Conservation (phyloP, 2,888 invertebrate genomes). For the Melinaea menophilus region DNA sequence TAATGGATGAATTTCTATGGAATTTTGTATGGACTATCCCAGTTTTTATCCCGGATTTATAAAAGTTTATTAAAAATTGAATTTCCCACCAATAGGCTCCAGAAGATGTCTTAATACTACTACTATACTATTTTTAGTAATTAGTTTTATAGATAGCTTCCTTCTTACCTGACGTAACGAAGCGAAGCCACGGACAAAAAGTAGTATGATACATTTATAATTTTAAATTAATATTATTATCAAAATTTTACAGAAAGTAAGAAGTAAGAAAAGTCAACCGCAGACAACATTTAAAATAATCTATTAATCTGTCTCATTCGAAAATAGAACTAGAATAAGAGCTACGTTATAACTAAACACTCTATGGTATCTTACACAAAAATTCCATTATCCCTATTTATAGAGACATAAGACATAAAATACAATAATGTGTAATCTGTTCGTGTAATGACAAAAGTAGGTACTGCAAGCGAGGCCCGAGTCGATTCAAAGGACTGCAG, state of each 20-base stretch:
- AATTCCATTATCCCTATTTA: constrained; percentile 11
- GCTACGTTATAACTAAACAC: constrained; percentile 19
- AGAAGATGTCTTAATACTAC: too few relatives aligned
- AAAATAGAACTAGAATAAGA: constrained; percentile 40
- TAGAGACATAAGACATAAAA: neutral
- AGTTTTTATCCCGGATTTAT: too few relatives aligned
- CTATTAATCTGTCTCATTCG: constrained; percentile 39
- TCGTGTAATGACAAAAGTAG: constrained; percentile 7
- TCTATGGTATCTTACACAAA: constrained; percentile 11
- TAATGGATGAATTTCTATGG: too few relatives aligned
- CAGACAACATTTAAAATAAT: constrained; percentile 18
- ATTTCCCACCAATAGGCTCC: too few relatives aligned
- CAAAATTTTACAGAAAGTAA: constrained; percentile 8
- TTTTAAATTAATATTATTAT: too few relatives aligned
- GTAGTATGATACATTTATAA: too few relatives aligned
- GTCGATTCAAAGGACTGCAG: constrained; percentile 6
- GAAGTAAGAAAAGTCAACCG: constrained; percentile 22
- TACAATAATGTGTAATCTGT: neutral
- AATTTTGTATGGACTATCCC: too few relatives aligned
- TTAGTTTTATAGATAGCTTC: too few relatives aligned
- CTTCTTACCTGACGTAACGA: too few relatives aligned
- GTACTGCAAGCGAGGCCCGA: constrained; percentile 12
- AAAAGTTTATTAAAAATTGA: too few relatives aligned
- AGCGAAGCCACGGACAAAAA: too few relatives aligned
- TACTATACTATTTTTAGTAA: too few relatives aligned